Percentiles rank a stretch among this genome's conserved stretches.
These are phyloP conservation scores for Laothoe populi DNA, from an alignment of 2,888 invertebrate species.

Conservation along the genomic window DNA sequence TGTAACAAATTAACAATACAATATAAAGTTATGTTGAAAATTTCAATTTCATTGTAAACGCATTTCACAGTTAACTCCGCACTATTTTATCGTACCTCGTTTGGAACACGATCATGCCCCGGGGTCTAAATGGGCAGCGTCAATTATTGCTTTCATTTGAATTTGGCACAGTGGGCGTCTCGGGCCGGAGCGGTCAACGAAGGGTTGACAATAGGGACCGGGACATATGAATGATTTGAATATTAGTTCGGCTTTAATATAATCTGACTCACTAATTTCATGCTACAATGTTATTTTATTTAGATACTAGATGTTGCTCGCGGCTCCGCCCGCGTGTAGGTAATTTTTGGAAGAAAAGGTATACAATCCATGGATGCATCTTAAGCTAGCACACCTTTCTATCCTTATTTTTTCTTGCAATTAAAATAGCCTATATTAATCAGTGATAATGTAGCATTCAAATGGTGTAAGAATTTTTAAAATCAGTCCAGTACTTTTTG, in stretches of 20 bases:
- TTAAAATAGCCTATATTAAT: too few relatives aligned
- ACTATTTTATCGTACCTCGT: slow-evolving; percentile 39
- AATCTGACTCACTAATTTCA: slow-evolving; percentile 17
- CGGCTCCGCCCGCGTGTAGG: too few relatives aligned
- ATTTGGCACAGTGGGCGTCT: slow-evolving; percentile 74
- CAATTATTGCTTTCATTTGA: slow-evolving; percentile 84
- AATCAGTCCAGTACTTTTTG: too few relatives aligned
- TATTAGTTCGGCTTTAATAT: slow-evolving; percentile 66
- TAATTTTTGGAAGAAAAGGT: too few relatives aligned
- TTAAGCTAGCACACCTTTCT: too few relatives aligned
- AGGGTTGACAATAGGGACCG: slow-evolving; percentile 68
- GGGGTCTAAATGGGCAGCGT: slow-evolving; percentile 60
- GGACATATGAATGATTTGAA: slow-evolving; percentile 67
- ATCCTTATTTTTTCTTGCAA: too few relatives aligned
- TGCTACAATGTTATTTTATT: background rate
- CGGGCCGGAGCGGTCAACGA: slow-evolving; percentile 56
- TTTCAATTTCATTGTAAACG: slow-evolving; percentile 2
- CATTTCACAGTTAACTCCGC: slow-evolving; percentile 40
- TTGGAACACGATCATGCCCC: slow-evolving; percentile 47
- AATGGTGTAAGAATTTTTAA: too few relatives aligned
- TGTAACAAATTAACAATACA: too few relatives aligned
- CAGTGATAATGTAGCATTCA: too few relatives aligned
- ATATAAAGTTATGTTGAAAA: background rate
- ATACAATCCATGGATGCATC: too few relatives aligned
- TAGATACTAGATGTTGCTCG: too few relatives aligned